A percentile compares a stretch with the other conserved stretches of the same genome.
Evolutionary conservation across 2,888 invertebrate genomes (phyloP).

Genomic region (Tachina lurida): DNA sequence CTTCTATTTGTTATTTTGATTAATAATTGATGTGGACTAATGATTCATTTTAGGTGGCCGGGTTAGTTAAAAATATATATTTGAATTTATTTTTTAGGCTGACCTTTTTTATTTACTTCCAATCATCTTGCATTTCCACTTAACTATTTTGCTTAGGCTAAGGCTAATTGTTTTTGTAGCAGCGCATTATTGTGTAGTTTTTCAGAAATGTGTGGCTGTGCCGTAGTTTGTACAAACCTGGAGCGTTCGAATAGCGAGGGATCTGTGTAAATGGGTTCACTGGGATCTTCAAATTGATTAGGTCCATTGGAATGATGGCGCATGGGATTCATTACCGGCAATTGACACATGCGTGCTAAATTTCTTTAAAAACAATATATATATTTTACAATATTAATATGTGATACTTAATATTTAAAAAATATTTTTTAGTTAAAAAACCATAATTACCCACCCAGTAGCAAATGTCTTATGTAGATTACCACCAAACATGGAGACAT

Average conservation of each 20-base stretch:
- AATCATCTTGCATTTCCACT: not conserved
- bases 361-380: conserved; percentile 76
- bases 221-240: conserved; percentile 83
- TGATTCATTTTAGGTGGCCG: not conserved
- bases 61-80: conserved; percentile 12
- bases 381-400: not conserved
- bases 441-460: conserved; percentile 83
- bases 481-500: conserved; percentile 86
- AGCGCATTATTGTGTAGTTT: conserved; percentile 45
- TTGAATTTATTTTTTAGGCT: conserved; percentile 29
- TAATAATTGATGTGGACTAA: not conserved
- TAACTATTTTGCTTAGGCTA: conserved; percentile 34
- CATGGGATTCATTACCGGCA: conserved; percentile 83
- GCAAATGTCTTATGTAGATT: conserved; percentile 88
- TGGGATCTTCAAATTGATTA: conserved; percentile 90
- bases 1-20: too few species aligned
- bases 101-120: conserved; percentile 44
- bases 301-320: conserved; percentile 83
- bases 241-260: conserved; percentile 95
- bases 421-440: conserved; percentile 4
- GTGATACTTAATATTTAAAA: too few species aligned
- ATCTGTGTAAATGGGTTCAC: conserved; percentile 96
- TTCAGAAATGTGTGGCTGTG: conserved; percentile 38
- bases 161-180: conserved; percentile 50
- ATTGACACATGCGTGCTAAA: conserved; percentile 83